phyloP scores from a whole-genome alignment of 2,113 vertebrate genomes.

The Cochlearius cochlearius region DNA sequence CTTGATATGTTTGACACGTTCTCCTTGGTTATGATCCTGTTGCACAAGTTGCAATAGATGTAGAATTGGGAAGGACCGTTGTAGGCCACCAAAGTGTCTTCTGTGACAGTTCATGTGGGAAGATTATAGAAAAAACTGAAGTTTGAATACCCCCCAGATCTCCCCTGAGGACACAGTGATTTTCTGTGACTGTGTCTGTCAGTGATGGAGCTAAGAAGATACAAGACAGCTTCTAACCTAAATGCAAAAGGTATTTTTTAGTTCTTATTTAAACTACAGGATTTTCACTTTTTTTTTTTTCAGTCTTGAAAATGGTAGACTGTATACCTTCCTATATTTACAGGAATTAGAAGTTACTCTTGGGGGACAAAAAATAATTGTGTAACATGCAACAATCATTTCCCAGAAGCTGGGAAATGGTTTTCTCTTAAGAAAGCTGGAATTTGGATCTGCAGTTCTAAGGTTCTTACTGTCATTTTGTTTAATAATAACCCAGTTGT shows the following conservation, averaged over 20 bases:
- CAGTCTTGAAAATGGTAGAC: neutral
- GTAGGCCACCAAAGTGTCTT: neutral
- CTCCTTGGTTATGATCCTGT: neutral
- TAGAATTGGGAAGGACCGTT: neutral
- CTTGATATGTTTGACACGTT: neutral
- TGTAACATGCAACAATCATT: neutral
- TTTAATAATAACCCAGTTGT: neutral
- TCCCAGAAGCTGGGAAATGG: neutral
- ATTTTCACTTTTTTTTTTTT: neutral
- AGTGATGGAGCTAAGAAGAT: neutral
- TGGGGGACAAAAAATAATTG: rapidly evolving
- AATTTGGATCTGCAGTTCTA: neutral
- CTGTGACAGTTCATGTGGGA: neutral
- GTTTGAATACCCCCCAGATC: neutral
- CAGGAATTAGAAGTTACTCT: neutral
- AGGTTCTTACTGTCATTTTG: neutral
- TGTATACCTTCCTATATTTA: neutral
- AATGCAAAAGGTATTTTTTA: neutral
- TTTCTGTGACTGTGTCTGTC: neutral
- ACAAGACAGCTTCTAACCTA: neutral
- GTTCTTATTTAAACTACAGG: neutral
- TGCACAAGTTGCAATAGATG: neutral
- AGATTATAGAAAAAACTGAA: neutral
- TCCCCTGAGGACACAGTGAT: neutral
- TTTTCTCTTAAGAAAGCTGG: neutral